These are phyloP conservation scores for Cranoglanis bouderius DNA, from an alignment of 2,113 vertebrate genomes.

Conservation along the genomic window DNA sequence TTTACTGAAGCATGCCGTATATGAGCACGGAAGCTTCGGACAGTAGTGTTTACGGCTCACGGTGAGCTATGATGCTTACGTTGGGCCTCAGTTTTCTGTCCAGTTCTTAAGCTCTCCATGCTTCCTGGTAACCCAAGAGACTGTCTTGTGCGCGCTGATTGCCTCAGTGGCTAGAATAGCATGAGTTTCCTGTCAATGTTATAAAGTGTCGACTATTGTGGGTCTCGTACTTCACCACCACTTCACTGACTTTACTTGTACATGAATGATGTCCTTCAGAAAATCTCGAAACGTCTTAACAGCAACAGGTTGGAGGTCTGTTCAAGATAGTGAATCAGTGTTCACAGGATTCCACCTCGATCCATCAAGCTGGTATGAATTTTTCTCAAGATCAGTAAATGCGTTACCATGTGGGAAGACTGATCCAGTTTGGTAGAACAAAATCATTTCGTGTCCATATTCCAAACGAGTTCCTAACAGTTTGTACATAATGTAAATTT, in stretches of 20 bases:
- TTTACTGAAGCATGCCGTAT: constrained; percentile 10
- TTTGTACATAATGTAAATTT: constrained; percentile 55
- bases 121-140: constrained; percentile 9
- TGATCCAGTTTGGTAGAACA: constrained; percentile 21
- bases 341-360: not conserved
- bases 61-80: constrained; percentile 31
- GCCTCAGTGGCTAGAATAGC: constrained; percentile 35
- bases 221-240: constrained; percentile 32
- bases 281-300: constrained; percentile 35
- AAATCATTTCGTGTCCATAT: constrained; percentile 13
- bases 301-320: constrained; percentile 42
- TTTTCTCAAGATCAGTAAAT: not conserved
- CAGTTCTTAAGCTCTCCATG: not conserved
- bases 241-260: constrained; percentile 3
- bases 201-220: constrained; percentile 24
- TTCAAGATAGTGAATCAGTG: constrained; percentile 22
- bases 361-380: not conserved
- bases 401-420: not conserved
- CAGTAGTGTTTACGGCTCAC: constrained; percentile 46
- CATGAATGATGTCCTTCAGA: constrained; percentile 8
- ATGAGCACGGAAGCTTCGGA: constrained; percentile 17
- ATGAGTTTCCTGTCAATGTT: constrained; percentile 34
- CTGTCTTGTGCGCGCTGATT: constrained; percentile 11
- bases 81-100: constrained; percentile 21
- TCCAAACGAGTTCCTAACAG: not conserved